Conservation (phyloP, 2,113 vertebrate species). For the Lophura nycthemera region DNA sequence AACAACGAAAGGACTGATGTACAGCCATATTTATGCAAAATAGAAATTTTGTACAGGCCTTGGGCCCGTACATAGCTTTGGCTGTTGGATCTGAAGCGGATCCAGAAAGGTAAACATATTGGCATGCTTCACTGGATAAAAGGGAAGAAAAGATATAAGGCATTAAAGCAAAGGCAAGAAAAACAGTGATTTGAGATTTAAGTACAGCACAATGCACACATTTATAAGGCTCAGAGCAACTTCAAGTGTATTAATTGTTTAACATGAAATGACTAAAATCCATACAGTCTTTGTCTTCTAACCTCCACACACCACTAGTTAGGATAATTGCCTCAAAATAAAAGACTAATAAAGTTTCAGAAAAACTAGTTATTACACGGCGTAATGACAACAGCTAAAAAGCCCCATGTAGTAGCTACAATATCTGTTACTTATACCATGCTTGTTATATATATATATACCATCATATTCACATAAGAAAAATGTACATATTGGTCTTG, state of each 20-base stretch:
- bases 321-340: slow-evolving; percentile 31
- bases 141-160: not conserved
- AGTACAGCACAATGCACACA: not conserved
- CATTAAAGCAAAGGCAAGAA: not conserved
- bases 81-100: not conserved
- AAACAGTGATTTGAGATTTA: not conserved
- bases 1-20: not conserved
- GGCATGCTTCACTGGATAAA: slow-evolving; percentile 21
- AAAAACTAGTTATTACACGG: slow-evolving; percentile 45
- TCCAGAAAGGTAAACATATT: slow-evolving; percentile 27
- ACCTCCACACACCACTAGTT: not conserved
- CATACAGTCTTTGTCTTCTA: not conserved
- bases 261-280: not conserved
- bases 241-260: not conserved
- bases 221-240: not conserved
- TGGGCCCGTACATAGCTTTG: not conserved
- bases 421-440: slow-evolving; percentile 35
- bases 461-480: slow-evolving; percentile 46
- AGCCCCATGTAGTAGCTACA: not conserved
- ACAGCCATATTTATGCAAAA: not conserved
- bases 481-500: not conserved
- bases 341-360: slow-evolving; percentile 41
- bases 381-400: not conserved
- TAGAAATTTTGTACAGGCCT: not conserved
- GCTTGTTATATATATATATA: slow-evolving; percentile 30